Evolutionary conservation across 2,888 invertebrate genomes (phyloP).

Genomic region (Trypoxylon attenuatum): DNA sequence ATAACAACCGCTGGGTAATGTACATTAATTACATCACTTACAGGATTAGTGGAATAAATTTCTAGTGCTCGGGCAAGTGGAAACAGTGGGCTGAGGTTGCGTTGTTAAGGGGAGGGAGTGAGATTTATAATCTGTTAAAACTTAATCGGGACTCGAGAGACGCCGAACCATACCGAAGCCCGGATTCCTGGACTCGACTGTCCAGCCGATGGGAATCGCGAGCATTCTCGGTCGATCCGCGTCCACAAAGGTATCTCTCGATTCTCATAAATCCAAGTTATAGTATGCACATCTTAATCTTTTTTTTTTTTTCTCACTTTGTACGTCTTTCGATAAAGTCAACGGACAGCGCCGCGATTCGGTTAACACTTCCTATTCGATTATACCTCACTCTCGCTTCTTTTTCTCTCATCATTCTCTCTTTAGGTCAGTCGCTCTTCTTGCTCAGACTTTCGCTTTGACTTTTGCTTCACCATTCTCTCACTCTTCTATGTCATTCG

Average conservation of each 20-base stretch:
- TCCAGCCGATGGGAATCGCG: not conserved
- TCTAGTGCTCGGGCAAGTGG: constrained; percentile 27
- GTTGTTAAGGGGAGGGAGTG: constrained; percentile 36
- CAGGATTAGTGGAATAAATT: constrained; percentile 30
- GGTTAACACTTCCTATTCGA: constrained; percentile 20
- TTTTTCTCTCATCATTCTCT: too few relatives aligned
- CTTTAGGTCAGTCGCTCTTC: too few relatives aligned
- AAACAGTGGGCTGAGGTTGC: constrained; percentile 26
- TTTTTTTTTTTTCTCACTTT: constrained; percentile 48
- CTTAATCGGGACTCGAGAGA: constrained; percentile 67
- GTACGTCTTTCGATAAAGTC: constrained; percentile 58
- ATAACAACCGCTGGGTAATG: constrained; percentile 57
- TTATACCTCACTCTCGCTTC: not conserved
- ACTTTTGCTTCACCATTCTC: too few relatives aligned
- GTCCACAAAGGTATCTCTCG: constrained; percentile 22
- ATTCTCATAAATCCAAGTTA: constrained; percentile 20
- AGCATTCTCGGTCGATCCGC: constrained; percentile 17
- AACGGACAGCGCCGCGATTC: constrained; percentile 41
- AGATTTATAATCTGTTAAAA: constrained; percentile 69
- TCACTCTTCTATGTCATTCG: too few relatives aligned
- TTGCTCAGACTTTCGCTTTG: too few relatives aligned
- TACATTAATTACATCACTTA: constrained; percentile 56
- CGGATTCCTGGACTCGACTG: too few relatives aligned
- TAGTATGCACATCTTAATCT: constrained; percentile 44
- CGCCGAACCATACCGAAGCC: constrained; percentile 52